phyloP scores from a whole-genome alignment of 2,888 invertebrate species.

The Sphaeridia pumilis region DNA sequence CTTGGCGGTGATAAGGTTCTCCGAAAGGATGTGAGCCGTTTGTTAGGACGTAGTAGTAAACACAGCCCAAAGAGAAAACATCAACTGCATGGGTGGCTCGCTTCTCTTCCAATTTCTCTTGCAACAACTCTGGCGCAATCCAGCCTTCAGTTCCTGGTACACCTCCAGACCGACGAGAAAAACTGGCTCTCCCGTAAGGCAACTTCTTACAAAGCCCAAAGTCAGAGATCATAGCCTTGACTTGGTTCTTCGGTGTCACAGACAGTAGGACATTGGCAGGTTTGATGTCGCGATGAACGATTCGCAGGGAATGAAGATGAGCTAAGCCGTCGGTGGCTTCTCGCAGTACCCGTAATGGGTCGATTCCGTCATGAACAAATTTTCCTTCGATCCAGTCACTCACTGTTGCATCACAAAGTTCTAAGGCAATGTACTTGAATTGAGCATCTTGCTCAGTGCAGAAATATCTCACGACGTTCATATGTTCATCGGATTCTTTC shows the following conservation, averaged over 20 bases:
- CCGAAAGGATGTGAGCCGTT: conserved; percentile 89
- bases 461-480: conserved; percentile 74
- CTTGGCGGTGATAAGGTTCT: conserved; percentile 72
- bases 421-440: conserved; percentile 93
- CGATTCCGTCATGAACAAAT: conserved; percentile 45
- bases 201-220: conserved; percentile 88
- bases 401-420: conserved; percentile 84
- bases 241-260: conserved; percentile 51
- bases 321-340: conserved; percentile 83
- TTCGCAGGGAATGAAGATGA: conserved; percentile 88
- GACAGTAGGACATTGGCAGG: conserved; percentile 95
- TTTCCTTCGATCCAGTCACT: conserved; percentile 71
- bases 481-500: conserved; percentile 89
- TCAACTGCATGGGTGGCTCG: conserved; percentile 56
- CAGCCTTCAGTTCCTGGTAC: conserved; percentile 87
- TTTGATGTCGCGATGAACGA: conserved; percentile 95
- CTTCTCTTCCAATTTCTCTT: conserved; percentile 36
- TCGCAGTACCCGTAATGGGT: conserved; percentile 58
- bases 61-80: conserved; percentile 93
- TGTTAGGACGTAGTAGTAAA: conserved; percentile 88
- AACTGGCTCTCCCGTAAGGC: conserved; percentile 46
- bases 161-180: conserved; percentile 71
- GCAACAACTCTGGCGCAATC: conserved; percentile 96
- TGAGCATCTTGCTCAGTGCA: conserved; percentile 88
- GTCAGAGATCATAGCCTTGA: conserved; percentile 94